Evolutionary conservation across 2,888 invertebrate species (phyloP).

Genomic region (Lucinisca nassula): DNA sequence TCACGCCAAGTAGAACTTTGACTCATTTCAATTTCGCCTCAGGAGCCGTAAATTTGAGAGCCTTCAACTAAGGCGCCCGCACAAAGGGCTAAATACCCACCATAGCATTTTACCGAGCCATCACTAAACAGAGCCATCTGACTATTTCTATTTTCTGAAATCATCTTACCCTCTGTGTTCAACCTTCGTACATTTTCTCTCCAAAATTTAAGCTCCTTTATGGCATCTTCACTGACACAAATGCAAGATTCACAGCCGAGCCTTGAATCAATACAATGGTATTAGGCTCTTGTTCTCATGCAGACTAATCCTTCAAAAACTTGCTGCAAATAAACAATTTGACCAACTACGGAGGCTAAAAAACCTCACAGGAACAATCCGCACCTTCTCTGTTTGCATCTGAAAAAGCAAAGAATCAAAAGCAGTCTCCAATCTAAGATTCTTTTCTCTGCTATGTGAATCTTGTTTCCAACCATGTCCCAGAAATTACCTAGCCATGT

Average conservation of each 20-base stretch:
- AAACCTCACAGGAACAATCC: conserved; percentile 18
- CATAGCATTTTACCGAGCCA: neutral
- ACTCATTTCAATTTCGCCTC: neutral
- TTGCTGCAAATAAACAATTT: conserved; percentile 29
- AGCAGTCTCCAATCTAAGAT: neutral
- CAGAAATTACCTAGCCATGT: conserved; percentile 42
- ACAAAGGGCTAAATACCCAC: conserved; percentile 24
- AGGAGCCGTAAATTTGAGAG: neutral
- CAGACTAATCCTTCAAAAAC: conserved; percentile 14
- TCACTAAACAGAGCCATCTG: neutral
- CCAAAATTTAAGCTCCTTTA: conserved; percentile 38
- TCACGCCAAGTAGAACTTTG: conserved; percentile 39
- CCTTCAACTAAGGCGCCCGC: conserved; percentile 27
- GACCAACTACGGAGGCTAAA: conserved; percentile 2
- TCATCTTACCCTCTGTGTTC: conserved; percentile 16
- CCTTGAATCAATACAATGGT: conserved; percentile 20
- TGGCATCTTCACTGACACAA: conserved; percentile 13
- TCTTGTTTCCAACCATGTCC: conserved; percentile 22
- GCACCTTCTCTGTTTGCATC: neutral
- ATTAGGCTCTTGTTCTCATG: conserved; percentile 31
- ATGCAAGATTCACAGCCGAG: conserved; percentile 33
- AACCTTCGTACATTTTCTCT: neutral
- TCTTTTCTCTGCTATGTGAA: conserved; percentile 22
- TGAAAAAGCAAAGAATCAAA: neutral
- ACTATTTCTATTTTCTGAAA: neutral